Base-by-base conservation (phyloP, 2,888 invertebrate species). In the Polymixis lichenea region DNA sequence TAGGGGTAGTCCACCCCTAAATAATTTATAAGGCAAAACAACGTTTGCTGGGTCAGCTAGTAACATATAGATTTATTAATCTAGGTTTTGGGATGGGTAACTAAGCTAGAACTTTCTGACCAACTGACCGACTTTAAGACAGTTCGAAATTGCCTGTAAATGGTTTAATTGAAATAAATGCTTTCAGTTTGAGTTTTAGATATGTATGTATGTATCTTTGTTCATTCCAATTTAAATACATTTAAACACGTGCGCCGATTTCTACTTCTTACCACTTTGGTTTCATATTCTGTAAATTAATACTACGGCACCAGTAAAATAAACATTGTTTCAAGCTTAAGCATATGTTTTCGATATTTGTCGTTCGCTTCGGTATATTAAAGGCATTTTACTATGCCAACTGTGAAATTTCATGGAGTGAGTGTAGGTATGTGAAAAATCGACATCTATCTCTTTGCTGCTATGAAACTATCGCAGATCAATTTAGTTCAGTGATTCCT, bases 271-370 rank as follows among this genome's bases (percentile, higher is more conserved):
- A 71, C 25, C 15, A 25, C 19, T 28, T 43, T 19, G 17, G 9
- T 61, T 61, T 78, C 9, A 60, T 76, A 17, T 49, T 78, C 6
- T 55, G 53, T 28, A 70, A 49, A 19, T 79, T 56, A 79, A 46
- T 49, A 28, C 38, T 43, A 15, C 55, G 28, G 32, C 43, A 15
- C 3, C 38, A 25, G 53, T 60, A 22, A 70, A 76, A 22, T 53
- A 49, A 61, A 61, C 71, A 61, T 53, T 69, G 53, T 61, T 49
- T 55, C 25, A 28, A 38, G 32, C 46, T 17, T 64, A 71, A 68
- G 64, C 49, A 25, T 67, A 55, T 56, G 28, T 72, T 77, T 60
- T 13, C 32, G 32, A 78, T 61, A 60, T 82, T 80, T 71, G 38
- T 72, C 15, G 65, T 46, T 67, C 8, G 38, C 46, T 56, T 51